Percentiles rank a stretch among this genome's conserved stretches.
These are phyloP conservation scores for Zaprionus nigranus DNA, from an alignment of 1,140 invertebrate genomes.

Conservation along the genomic window DNA sequence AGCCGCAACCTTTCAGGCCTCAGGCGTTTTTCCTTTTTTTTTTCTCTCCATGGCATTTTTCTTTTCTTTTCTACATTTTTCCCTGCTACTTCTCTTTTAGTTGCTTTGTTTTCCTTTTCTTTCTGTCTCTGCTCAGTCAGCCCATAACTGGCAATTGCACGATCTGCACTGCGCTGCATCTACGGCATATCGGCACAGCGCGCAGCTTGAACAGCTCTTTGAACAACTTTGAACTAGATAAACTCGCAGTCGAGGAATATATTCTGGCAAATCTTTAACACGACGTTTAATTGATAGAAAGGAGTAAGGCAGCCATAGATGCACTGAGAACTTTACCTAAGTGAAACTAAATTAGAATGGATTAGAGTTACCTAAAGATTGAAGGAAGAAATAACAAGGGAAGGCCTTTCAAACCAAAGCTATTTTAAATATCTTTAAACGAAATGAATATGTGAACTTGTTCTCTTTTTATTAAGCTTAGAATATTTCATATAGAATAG, in stretches of 20 bases:
- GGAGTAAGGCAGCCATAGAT: background rate
- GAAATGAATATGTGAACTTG: too few species aligned
- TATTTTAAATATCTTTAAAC: too few species aligned
- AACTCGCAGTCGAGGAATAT: background rate
- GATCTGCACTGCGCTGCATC: slow-evolving; percentile 50
- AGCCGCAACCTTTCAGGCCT: slow-evolving; percentile 31
- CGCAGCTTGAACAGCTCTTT: slow-evolving; percentile 8
- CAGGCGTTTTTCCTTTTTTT: slow-evolving; percentile 63
- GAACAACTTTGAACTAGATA: slow-evolving; percentile 9
- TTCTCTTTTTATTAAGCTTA: too few species aligned
- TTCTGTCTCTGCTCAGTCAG: slow-evolving; percentile 29
- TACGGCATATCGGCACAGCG: slow-evolving; percentile 43
- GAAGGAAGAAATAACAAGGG: background rate
- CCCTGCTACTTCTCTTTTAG: background rate
- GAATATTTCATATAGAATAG: background rate
- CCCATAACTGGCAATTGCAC: slow-evolving; percentile 73
- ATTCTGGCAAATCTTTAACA: slow-evolving; percentile 7
- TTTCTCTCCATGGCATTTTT: slow-evolving; percentile 24
- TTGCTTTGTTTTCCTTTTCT: slow-evolving; percentile 10
- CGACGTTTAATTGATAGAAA: slow-evolving; percentile 7
- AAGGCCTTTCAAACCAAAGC: background rate
- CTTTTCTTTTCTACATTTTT: slow-evolving; percentile 46
- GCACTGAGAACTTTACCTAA: background rate
- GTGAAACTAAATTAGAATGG: background rate
- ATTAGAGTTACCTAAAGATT: background rate